These are phyloP conservation scores for Chaitophorus viminalis DNA, from an alignment of 2,888 invertebrate species.

Conservation along the genomic window DNA sequence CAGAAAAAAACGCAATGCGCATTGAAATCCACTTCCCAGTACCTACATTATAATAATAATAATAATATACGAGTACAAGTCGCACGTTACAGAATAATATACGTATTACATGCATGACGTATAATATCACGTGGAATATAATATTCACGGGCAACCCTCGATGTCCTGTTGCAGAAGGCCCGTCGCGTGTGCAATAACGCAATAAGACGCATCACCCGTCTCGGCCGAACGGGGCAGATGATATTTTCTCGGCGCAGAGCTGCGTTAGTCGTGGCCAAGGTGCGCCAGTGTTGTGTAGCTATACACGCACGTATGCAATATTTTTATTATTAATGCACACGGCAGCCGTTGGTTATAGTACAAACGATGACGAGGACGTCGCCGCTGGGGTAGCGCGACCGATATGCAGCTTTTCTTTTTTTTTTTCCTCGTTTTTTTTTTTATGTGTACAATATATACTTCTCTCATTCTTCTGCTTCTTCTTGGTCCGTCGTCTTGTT, in stretches of 20 bases:
- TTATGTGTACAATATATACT: too few species aligned
- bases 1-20: too few species aligned
- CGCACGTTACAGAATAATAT: too few species aligned
- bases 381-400: constrained; percentile 1
- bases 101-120: too few species aligned
- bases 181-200: not conserved
- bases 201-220: not conserved
- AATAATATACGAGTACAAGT: too few species aligned
- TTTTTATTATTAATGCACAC: not conserved
- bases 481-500: not conserved
- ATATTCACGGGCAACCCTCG: not conserved
- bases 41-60: too few species aligned
- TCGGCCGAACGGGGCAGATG: not conserved
- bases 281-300: not conserved
- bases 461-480: not conserved
- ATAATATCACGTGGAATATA: too few species aligned
- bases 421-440: not conserved
- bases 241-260: not conserved
- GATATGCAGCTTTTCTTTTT: constrained; percentile 47
- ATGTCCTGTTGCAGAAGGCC: not conserved
- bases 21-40: too few species aligned
- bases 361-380: not conserved
- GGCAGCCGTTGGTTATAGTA: not conserved
- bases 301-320: not conserved
- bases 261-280: not conserved